phyloP scores from a whole-genome alignment of 2,888 invertebrate species.

The Mythimna loreyi region DNA sequence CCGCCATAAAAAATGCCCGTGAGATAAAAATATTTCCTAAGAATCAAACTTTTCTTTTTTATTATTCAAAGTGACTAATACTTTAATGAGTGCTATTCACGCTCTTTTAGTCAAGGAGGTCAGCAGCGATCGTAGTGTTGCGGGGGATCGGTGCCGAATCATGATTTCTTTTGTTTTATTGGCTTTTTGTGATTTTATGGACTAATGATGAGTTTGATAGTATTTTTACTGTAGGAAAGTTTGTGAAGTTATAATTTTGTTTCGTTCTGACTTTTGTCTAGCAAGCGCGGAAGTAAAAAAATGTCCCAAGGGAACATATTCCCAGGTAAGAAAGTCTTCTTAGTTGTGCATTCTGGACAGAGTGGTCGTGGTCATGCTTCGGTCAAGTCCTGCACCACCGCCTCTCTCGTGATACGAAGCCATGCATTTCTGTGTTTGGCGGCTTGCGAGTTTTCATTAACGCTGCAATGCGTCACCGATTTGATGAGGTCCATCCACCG shows the following conservation, averaged over 20 bases:
- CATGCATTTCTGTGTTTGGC: too few species aligned
- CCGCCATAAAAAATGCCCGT: too few species aligned
- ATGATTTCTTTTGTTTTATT: constrained; percentile 10
- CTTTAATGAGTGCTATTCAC: constrained; percentile 34
- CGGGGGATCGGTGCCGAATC: constrained; percentile 11
- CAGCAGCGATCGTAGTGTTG: constrained; percentile 26
- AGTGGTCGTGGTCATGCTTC: too few species aligned
- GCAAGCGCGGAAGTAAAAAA: too few species aligned
- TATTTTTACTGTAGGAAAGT: neutral
- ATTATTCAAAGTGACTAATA: constrained; percentile 30
- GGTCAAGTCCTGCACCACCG: too few species aligned
- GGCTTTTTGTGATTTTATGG: constrained; percentile 8
- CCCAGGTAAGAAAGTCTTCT: too few species aligned
- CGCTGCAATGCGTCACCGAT: too few species aligned
- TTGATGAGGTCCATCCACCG: too few species aligned
- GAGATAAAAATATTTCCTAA: neutral
- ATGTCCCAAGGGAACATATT: too few species aligned
- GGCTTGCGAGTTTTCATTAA: too few species aligned
- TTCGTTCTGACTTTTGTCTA: neutral
- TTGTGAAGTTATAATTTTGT: neutral
- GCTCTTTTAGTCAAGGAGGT: constrained; percentile 48
- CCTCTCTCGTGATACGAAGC: too few species aligned
- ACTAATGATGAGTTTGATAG: constrained; percentile 6
- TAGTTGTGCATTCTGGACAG: too few species aligned
- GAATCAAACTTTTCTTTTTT: constrained; percentile 33